Evolutionary conservation across 2,797 vertebrate species (phyloP).

Genomic region (Crenichthys baileyi): DNA sequence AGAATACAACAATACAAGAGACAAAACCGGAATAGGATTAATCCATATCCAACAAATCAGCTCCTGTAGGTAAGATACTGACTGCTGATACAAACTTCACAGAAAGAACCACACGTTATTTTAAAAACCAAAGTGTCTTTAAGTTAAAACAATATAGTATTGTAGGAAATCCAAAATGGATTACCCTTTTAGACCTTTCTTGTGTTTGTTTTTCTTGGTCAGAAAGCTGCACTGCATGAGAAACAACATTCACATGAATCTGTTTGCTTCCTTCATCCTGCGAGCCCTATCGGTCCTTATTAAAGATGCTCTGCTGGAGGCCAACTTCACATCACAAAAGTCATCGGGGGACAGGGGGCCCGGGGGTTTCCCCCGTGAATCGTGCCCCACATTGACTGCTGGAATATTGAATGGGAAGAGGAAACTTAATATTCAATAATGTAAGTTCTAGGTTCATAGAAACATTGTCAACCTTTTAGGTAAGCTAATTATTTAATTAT

Average conservation of each 20-base stretch:
- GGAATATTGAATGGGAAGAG: constrained; percentile 27
- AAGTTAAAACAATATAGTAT: not conserved
- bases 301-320: constrained; percentile 86
- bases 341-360: constrained; percentile 68
- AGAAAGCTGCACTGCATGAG: constrained; percentile 91
- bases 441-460: constrained; percentile 1
- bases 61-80: not conserved
- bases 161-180: not conserved
- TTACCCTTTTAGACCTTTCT: not conserved
- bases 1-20: too few species aligned
- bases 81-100: not conserved
- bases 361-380: constrained; percentile 58
- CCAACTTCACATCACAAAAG: constrained; percentile 66
- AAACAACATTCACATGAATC: constrained; percentile 94
- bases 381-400: constrained; percentile 67
- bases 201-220: constrained; percentile 7
- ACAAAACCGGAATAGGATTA: too few species aligned
- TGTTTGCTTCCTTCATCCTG: constrained; percentile 90
- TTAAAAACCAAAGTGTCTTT: not conserved
- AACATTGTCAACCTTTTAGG: not conserved
- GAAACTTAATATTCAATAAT: not conserved
- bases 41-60: not conserved
- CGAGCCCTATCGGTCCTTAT: constrained; percentile 87
- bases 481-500: too few species aligned
- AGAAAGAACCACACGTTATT: not conserved